phyloP scores from a whole-genome alignment of 2,113 vertebrate species.

The Gallinago undulata region DNA sequence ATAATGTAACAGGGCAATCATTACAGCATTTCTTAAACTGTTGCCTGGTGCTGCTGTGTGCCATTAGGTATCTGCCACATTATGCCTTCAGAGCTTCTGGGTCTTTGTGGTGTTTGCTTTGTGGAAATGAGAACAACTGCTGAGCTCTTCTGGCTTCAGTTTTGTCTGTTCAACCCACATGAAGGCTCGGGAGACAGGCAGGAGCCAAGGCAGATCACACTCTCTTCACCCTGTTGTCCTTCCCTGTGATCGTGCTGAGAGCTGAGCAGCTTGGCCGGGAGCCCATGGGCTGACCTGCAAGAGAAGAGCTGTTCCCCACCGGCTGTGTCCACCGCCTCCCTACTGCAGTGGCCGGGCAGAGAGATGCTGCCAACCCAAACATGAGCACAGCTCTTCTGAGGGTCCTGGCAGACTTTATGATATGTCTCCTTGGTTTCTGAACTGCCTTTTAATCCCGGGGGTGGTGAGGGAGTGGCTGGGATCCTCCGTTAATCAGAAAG shows the following conservation, averaged over 20 bases:
- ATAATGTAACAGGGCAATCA: not conserved
- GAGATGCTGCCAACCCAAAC: not conserved
- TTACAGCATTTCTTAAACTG: not conserved
- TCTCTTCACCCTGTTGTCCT: not conserved
- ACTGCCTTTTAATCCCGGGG: not conserved
- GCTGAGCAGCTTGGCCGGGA: not conserved
- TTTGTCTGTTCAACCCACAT: fast-evolving
- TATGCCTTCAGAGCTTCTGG: not conserved
- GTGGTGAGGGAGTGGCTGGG: not conserved
- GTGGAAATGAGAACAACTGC: not conserved
- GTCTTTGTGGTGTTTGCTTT: constrained; percentile 7
- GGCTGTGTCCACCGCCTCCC: not conserved
- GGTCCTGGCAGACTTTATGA: not conserved
- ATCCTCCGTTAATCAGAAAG: not conserved
- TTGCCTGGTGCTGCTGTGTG: not conserved
- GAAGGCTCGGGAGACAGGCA: fast-evolving
- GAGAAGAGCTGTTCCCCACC: not conserved
- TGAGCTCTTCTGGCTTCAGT: not conserved
- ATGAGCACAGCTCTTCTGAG: not conserved
- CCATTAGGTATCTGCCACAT: not conserved
- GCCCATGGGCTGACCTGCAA: not conserved
- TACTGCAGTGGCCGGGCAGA: not conserved
- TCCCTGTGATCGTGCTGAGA: fast-evolving
- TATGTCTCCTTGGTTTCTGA: not conserved
- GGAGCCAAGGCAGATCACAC: not conserved